Evolutionary conservation across 2,888 invertebrate genomes (phyloP).

Genomic region (Onchidella celtica): DNA sequence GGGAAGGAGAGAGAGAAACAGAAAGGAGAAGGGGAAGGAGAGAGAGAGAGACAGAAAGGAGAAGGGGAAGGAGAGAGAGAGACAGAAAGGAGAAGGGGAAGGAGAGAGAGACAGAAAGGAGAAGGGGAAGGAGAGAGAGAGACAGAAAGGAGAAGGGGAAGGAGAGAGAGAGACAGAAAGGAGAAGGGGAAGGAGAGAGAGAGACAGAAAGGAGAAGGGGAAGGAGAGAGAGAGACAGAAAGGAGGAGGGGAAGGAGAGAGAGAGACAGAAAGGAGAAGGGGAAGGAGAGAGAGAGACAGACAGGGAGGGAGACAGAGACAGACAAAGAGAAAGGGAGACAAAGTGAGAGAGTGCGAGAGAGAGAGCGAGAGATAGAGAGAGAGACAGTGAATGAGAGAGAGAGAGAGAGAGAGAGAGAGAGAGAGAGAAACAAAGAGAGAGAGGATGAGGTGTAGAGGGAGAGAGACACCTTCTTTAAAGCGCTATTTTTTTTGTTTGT

Average conservation of each 20-base stretch:
- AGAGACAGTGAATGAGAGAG: too few species aligned
- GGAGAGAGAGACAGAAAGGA: not conserved
- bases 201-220: not conserved
- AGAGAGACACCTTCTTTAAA: too few species aligned
- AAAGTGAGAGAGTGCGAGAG: too few species aligned
- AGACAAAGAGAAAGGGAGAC: not conserved
- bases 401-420: too few species aligned
- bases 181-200: slow-evolving; percentile 86
- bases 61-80: slow-evolving; percentile 3
- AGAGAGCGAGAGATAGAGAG: too few species aligned
- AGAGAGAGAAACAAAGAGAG: too few species aligned
- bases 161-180: slow-evolving; percentile 88
- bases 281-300: not conserved
- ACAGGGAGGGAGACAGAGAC: slow-evolving; percentile 18
- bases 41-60: slow-evolving; percentile 7
- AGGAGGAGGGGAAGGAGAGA: slow-evolving; percentile 10
- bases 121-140: not conserved
- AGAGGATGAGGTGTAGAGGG: not conserved
- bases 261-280: not conserved
- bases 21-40: not conserved
- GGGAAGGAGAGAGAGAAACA: not conserved
- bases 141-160: not conserved
- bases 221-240: not conserved
- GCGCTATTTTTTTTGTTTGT: too few species aligned
- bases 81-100: not conserved